Evolutionary conservation across 2,797 vertebrate species (phyloP), one percentile per base, ranked within the genome.

Genomic region (Dryobates pubescens): DNA sequence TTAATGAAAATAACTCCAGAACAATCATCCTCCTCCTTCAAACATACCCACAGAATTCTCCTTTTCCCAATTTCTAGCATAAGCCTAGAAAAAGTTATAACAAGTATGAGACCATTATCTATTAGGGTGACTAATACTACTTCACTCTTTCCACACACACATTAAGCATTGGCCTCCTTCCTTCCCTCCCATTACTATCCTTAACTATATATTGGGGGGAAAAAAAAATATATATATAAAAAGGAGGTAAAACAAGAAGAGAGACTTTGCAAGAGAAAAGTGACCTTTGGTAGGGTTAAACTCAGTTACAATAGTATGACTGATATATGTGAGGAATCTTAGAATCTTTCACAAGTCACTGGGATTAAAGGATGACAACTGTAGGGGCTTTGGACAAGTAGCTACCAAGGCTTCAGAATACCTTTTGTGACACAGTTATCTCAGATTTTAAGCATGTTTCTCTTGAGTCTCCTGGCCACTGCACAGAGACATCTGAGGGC

Each of bases 381-480:
- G 53, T 9, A 88, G 41, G 56, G 43, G 70, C 36, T 74, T 34
- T 4, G 22, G 49, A 67, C 69, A 89, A 89, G 65, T 3, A 80
- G 73, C 72, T 82, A 32, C 72, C 45, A 20, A 6, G 32, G 17
- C 3, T 89, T 71, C 82, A 91, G 74, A 82, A 59, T 11, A 86
- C 49, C 8, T 51, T 20, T 3, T 30, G 45, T 84, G 34, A 65
- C 3, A 56, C 2, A 3, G 77, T 65, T 82, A 3, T 82, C 57
- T 92, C 63, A 78, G 67, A 78, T 63, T 86, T 87, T 67, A 82
- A 88, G 32, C 30, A 27, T 67, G 59, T 80, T 94, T 92, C 88
- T 62, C 63, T 49, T 73, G 47, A 10, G 4, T 65, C 92, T 93
- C 81, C 79, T 9, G 27, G 71, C 85, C 70, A 78, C 34, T 41